A percentile compares a stretch with the other conserved stretches of the same genome.
Conservation (phyloP, 2,888 invertebrate species). For the Chouioia cunea region DNA sequence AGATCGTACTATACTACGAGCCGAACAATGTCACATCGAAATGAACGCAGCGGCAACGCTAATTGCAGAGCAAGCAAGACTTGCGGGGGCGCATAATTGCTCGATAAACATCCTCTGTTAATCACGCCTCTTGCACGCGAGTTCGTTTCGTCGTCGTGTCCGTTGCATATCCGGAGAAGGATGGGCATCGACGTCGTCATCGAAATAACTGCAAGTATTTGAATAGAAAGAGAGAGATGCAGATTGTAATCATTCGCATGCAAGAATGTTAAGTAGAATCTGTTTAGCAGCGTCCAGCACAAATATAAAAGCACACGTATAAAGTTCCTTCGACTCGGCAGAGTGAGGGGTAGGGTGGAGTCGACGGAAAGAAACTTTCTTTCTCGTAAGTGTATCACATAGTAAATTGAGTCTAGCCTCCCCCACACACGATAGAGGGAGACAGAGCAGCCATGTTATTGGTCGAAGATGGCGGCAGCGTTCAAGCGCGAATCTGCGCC, state of each 20-base stretch:
- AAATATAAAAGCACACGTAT: constrained; percentile 16
- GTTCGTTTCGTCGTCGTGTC: constrained; percentile 20
- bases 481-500: constrained; percentile 68
- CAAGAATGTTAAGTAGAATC: constrained; percentile 35
- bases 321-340: constrained; percentile 26
- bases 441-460: constrained; percentile 52
- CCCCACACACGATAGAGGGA: background rate
- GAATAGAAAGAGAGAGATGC: background rate
- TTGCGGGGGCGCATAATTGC: constrained; percentile 58
- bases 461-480: constrained; percentile 55
- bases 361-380: constrained; percentile 38
- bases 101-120: constrained; percentile 67
- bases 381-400: constrained; percentile 67
- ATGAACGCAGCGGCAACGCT: constrained; percentile 49
- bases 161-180: constrained; percentile 3
- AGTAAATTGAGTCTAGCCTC: constrained; percentile 65
- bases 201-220: background rate
- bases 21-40: background rate
- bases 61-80: constrained; percentile 52
- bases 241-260: constrained; percentile 15
- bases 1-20: no score
- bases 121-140: constrained; percentile 56
- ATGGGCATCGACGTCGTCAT: background rate
- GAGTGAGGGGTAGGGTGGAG: background rate
- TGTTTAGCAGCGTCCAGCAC: constrained; percentile 20